Base-by-base conservation (phyloP, 2,113 vertebrate species). In the Oostethus manadensis region DNA sequence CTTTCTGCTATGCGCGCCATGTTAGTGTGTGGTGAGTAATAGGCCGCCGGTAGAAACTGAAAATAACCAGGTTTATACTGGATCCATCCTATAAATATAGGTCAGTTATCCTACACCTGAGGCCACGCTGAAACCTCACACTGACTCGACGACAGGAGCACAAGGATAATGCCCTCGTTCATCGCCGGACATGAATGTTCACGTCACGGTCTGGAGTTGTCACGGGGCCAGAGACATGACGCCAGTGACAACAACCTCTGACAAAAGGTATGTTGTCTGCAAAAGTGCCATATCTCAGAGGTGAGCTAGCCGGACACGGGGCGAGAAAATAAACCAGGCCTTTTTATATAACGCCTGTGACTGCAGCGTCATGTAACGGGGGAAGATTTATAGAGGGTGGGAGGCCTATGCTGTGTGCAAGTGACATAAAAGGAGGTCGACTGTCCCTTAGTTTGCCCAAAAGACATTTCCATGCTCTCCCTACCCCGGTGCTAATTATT, bases 41-140 rank as follows among this genome's bases (percentile, higher is more conserved):
- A 61, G 63, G 64, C 62, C 57, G 82, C 74, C 51, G 15, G 51
- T 20, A 77, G 66, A 60, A 38, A 80, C 87, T 81, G 62, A 87
- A 86, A 91, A 89, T 89, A 90, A 86, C 80, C 69, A 2, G 18
- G 54, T 67, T 81, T 82, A 78, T 82, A 70, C 60, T 66, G 58
- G 48, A 58, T 71, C n/a, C 60, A n/a, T 71, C 72, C 74, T 71
- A 82, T 84, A 82, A 84, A 87, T 84, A 78, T 58, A 40, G 66
- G 73, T 76, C 73, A 73, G 77, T 89, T 81, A 87, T 64, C 80
- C 77, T 58, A 82, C 69, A 82, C 79, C 86, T 79, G 79, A 77
- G 76, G 76, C 69, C 54, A 63, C 38, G 26, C 29, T n/a, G 71
- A 62, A 62, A 72, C 58, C 51, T 35, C 56, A 82, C 61, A 58